Base-by-base conservation (phyloP, 2,113 vertebrate genomes). In the Halcyon malimbica region DNA sequence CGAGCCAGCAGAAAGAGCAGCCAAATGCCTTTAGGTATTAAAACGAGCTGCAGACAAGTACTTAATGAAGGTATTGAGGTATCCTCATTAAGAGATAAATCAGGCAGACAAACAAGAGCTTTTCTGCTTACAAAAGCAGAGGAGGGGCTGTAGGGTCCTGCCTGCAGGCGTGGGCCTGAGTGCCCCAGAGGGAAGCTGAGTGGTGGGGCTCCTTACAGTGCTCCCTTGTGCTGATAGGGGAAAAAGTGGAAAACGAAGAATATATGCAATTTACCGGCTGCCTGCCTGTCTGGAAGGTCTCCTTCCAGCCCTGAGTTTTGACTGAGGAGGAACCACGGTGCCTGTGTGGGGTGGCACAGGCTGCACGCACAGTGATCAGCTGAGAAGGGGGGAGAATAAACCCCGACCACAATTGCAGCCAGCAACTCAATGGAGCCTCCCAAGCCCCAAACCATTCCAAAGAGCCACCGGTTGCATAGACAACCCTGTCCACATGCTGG, bases 281-380 rank as follows among this genome's bases (percentile, higher is more conserved):
- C 57, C 75, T 53, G 19, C 6, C 56, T 73, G 37, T 13, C 56
- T 64, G 28, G n/a, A 6, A 3, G 59, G 39, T 7, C 28, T 75
- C 60, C 18, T 74, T 68, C n/a, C 70, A 88, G 24, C 28, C 79
- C 29, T 24, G 13, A 33, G 54, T 44, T 64, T 50, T 2, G 23
- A 26, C 17, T 16, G 64, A 71, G 88, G 83, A 41, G 0, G 4
- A 44, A 4, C 13, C 5, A 7, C 0, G 0, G 56, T 63, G 68
- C 24, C 73, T 18, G 59, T 1, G 1, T 5, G 10, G n/a, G 74
- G 59, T 7, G 5, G 60, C 1, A 4, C 2, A 4, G n/a, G 73
- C 56, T 56, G 84, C 26, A 9, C 1, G 2, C 59, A 35, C 0
- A 0, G n/a, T 24, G n/a, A 44, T 39, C 73, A 44, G 5, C 53